Percentiles rank a stretch among this genome's conserved stretches.
Conservation (phyloP, 2,113 vertebrate species). For the Pseudopodoces humilis region DNA sequence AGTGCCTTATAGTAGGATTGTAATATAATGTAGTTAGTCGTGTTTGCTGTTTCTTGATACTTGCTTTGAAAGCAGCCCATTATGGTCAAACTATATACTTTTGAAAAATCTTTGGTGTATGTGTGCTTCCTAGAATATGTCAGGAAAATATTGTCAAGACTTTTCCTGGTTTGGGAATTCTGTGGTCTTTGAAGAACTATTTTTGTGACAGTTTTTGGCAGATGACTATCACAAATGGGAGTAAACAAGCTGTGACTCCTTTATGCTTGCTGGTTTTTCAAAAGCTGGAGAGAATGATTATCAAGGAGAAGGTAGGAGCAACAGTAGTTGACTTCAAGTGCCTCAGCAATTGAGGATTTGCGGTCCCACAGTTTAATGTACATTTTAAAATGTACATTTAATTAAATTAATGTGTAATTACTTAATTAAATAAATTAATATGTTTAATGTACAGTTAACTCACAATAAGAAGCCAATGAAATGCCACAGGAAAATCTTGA, state of each 20-base stretch:
- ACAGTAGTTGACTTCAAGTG: neutral
- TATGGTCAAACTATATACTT: neutral
- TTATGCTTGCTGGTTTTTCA: neutral
- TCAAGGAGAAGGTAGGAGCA: neutral
- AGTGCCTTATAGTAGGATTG: neutral
- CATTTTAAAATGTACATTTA: no score
- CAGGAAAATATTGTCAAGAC: neutral
- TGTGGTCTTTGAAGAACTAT: neutral
- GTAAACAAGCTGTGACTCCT: neutral
- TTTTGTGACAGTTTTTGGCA: neutral
- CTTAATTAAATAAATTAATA: no score
- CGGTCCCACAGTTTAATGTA: neutral
- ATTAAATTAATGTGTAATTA: no score
- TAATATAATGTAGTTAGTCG: fast-evolving
- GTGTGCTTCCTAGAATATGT: neutral
- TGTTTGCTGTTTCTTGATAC: neutral
- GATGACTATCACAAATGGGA: neutral
- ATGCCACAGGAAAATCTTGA: neutral
- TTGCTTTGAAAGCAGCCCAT: neutral
- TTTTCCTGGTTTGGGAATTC: neutral
- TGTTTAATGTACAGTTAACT: neutral
- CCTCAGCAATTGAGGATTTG: neutral
- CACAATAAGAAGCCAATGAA: fast-evolving
- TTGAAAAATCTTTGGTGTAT: neutral
- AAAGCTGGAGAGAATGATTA: neutral